Conservation (phyloP, 2,797 vertebrate genomes). For the Petrocephalus schoutedeni region DNA sequence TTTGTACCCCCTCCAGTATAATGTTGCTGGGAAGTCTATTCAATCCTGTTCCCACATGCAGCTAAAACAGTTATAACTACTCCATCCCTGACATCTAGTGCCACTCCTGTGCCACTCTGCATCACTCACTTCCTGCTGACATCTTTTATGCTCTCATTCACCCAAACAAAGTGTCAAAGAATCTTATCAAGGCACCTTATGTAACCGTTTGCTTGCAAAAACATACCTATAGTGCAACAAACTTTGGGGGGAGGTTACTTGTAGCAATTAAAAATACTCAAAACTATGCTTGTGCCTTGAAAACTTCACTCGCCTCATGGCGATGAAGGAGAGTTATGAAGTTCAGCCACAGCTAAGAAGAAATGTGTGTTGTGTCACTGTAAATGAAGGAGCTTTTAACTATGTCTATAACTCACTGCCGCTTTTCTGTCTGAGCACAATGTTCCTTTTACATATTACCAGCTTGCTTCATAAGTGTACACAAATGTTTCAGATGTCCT, state of each 20-base stretch:
- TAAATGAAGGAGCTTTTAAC: slow-evolving; percentile 51
- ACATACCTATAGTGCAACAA: background rate
- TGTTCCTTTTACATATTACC: slow-evolving; percentile 48
- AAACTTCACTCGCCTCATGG: background rate
- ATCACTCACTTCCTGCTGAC: background rate
- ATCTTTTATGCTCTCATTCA: background rate
- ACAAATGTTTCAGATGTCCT: slow-evolving; percentile 47
- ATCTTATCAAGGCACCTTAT: background rate
- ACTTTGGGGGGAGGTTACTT: background rate
- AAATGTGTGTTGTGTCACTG: background rate
- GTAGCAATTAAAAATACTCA: background rate
- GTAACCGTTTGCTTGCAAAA: background rate
- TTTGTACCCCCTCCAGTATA: background rate
- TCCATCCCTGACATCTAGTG: background rate
- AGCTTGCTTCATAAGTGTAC: slow-evolving; percentile 50
- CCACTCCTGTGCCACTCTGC: background rate
- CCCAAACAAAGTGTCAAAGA: background rate
- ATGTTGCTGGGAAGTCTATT: background rate
- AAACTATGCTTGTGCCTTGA: background rate
- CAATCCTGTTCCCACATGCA: background rate
- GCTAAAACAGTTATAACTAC: background rate
- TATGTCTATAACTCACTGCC: slow-evolving; percentile 58
- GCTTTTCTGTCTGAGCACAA: slow-evolving; percentile 49
- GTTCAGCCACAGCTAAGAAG: background rate
- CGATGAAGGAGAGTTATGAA: background rate